Evolutionary conservation across 2,888 invertebrate genomes (phyloP), one percentile per base, ranked within the genome.

Genomic region (Amphipoea oculea): DNA sequence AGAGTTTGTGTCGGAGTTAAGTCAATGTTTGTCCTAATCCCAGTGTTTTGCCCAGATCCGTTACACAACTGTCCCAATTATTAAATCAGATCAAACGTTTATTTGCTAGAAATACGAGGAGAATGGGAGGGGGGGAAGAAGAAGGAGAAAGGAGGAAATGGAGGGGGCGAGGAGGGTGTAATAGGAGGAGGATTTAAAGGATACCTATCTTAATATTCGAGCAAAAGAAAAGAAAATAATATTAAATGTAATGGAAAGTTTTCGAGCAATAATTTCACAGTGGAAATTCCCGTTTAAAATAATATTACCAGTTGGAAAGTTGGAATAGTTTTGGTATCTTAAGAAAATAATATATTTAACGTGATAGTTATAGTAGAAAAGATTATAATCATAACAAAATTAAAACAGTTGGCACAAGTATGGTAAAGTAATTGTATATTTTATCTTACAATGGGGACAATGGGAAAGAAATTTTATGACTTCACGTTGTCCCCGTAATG

Each of bases 201-300:
- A 20, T 23, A 65, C 20, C 2, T 11, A 40, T 40, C 4, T 54
- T 14, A 9, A 42, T 60, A 5, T 42, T 60, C 3, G 1, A 81
- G 14, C 14, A 45, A 66, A 73, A 42, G 20, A 14, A 74, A 65
- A 20, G 20, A 36, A 79, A 54, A 51, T 0, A 60, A 66, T 20
- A 51, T 40, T 71, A 60, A 57, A 11, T 2, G 7, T 20, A 20
- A 29, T 14, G 36, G 20, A 75, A 82, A 54, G 5, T 75, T 82
- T 74, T 42, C 4, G 11, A 54, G 7, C 36, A 74, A 48, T 60
- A 6, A n/a, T 51, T 20, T 20, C 17, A 74, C 20, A 51, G 5
- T 29, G 9, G 29, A 67, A 67, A 74, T n/a, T 74, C 14, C 1
- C 9, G 0, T 42, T 42, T 7, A 60, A 66, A 45, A 20, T 63